These are phyloP conservation scores for Corvus hawaiiensis DNA, from an alignment of 2,113 vertebrate genomes.

Conservation along the genomic window DNA sequence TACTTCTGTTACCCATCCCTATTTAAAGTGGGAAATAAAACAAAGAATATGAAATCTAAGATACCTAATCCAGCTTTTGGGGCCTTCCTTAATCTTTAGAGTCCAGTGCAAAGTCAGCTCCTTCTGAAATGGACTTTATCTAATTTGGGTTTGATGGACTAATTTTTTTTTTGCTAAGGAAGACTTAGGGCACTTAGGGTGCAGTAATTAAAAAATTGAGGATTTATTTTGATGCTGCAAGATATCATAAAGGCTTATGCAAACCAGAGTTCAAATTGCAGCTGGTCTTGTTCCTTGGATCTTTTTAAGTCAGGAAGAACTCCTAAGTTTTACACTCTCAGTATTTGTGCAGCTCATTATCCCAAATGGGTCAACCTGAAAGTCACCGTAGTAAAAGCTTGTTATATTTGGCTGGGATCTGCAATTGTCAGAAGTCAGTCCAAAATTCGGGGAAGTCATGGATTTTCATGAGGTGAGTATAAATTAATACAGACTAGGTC, in stretches of 20 bases:
- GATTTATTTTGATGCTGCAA: background rate
- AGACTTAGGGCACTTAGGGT: background rate
- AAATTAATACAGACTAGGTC: background rate
- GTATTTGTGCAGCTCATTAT: background rate
- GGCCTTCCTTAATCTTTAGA: too few species aligned
- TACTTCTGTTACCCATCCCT: background rate
- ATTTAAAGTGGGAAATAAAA: background rate
- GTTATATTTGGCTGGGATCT: slow-evolving; percentile 47
- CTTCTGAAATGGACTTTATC: background rate
- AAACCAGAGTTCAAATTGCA: background rate
- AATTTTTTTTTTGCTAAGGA: background rate
- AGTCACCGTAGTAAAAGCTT: background rate
- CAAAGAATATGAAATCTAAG: background rate
- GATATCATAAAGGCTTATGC: background rate
- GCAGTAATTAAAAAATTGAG: background rate
- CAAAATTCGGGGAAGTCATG: background rate
- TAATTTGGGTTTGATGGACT: background rate
- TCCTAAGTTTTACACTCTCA: background rate
- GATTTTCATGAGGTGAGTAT: slow-evolving; percentile 13
- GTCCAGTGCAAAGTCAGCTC: background rate
- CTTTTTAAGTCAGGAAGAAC: background rate
- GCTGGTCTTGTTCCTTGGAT: background rate
- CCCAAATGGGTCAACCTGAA: slow-evolving; percentile 6
- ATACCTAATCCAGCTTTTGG: background rate
- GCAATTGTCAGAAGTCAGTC: slow-evolving; percentile 9